Conservation (phyloP, 2,797 vertebrate species). For the Acipenser oxyrinchus region DNA sequence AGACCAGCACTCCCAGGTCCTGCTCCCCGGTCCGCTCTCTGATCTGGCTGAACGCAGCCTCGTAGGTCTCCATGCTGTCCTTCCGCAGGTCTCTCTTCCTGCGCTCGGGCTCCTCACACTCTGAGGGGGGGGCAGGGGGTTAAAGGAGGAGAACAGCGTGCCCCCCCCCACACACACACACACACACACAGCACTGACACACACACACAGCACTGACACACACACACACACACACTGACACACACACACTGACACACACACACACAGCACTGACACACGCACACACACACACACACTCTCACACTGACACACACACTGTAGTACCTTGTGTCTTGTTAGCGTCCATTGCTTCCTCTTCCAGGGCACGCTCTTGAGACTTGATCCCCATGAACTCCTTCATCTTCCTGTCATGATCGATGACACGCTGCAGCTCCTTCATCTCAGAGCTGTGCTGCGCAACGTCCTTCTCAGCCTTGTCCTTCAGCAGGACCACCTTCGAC, state of each 20-base stretch:
- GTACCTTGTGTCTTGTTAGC: constrained; percentile 48
- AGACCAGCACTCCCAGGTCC: constrained; percentile 52
- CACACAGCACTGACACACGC: not conserved
- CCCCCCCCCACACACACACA: too few species aligned
- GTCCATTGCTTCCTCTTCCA: constrained; percentile 41
- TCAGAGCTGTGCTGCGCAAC: constrained; percentile 58
- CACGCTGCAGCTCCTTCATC: constrained; percentile 62
- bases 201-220: too few species aligned
- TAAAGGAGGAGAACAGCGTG: too few species aligned
- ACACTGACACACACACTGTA: too few species aligned
- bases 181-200: not conserved
- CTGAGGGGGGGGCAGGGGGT: constrained; percentile 27
- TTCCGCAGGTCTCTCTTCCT: constrained; percentile 44
- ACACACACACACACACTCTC: too few species aligned
- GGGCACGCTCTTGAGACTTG: constrained; percentile 59
- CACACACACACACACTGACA: too few species aligned
- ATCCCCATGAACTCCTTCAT: constrained; percentile 68
- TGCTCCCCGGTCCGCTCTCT: constrained; percentile 50
- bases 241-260: too few species aligned
- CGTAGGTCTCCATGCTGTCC: constrained; percentile 39
- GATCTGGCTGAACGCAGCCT: constrained; percentile 50
- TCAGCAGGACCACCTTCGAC: constrained; percentile 63
- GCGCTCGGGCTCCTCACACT: constrained; percentile 41
- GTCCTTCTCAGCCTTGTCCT: constrained; percentile 70
- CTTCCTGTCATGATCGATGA: constrained; percentile 62